Base-by-base conservation (phyloP, 1,140 invertebrate species). In the Diachasmimorpha longicaudata region DNA sequence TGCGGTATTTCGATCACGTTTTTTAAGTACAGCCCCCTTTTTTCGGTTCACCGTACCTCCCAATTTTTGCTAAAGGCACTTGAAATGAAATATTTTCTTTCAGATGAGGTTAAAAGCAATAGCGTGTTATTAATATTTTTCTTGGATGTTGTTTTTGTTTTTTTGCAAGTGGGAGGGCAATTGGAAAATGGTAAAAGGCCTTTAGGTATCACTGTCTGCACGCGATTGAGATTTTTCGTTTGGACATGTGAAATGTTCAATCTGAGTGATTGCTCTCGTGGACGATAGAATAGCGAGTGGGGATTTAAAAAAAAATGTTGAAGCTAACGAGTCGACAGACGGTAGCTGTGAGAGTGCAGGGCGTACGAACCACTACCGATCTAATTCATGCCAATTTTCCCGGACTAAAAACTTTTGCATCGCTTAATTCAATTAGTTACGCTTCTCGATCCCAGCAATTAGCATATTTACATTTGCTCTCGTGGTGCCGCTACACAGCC, bases 401-500 rank as follows among this genome's bases (percentile, higher is more conserved):
- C 73, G 25, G 70, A 14, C 68, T 71, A 72, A 58, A 82, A 84
- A 79, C 78, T 83, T 84, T 84, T 82, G 74, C 79, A 74, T 78
- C 79, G 80, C 48, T 77, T 80, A 80, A 84, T 83, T 82, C 78
- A 81, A 82, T 84, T 84, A 84, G 83, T 83, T 77, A 73, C 78
- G 80, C 76, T 78, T 75, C 80, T 82, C 77, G 77, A 79, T 58
- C 70, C 63, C 46, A 31, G 63, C 79, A 81, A 84, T 84, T 84
- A 83, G 78, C 83, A 82, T 83, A 82, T 82, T 84, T 67, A 74
- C 71, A 76, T 72, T 75, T 31, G 72, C 21, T 42, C 19, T 68
- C 70, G 46, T 73, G 68, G 46, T 75, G 67, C 39, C 46, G 23
- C 25, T 66, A 66, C 13, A 66, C 13, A 23, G 14, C 4, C 21